These are phyloP conservation scores for Rhynchonema sp. DNA, from an alignment of 2,888 invertebrate species.

Conservation along the genomic window DNA sequence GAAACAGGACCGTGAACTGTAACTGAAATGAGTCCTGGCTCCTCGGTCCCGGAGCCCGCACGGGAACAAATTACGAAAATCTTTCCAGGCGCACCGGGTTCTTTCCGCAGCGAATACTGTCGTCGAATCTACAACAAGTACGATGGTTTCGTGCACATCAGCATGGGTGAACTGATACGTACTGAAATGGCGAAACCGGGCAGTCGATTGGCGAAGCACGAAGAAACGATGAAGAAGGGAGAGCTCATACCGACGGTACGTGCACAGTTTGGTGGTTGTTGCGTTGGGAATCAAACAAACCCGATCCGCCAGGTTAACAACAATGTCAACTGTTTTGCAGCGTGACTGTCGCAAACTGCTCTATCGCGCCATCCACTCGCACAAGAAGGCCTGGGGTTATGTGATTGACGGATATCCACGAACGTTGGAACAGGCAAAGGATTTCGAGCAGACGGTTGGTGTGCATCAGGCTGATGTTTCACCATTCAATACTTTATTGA, in stretches of 20 bases:
- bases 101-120: conserved; percentile 19
- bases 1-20: no score
- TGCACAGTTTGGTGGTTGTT: no score
- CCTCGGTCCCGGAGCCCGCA: no score
- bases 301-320: no score
- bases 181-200: conserved; percentile 21
- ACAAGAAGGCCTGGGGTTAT: conserved; percentile 28
- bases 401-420: conserved; percentile 35
- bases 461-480: no score
- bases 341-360: neutral
- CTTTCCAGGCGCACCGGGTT: conserved; percentile 24
- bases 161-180: conserved; percentile 28
- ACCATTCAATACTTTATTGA: no score
- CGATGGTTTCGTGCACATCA: conserved; percentile 21
- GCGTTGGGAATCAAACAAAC: no score
- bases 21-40: no score
- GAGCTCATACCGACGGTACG: conserved; percentile 23
- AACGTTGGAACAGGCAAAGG: conserved; percentile 28
- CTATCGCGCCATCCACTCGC: neutral
- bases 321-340: no score
- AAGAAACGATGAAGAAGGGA: conserved; percentile 22
- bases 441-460: conserved; percentile 23
- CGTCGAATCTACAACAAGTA: conserved; percentile 22
- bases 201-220: no score
- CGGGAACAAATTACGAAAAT: no score